Percentiles rank a stretch among this genome's conserved stretches.
phyloP scores from a whole-genome alignment of 2,888 invertebrate genomes.

The Oxyteleia sp. region DNA sequence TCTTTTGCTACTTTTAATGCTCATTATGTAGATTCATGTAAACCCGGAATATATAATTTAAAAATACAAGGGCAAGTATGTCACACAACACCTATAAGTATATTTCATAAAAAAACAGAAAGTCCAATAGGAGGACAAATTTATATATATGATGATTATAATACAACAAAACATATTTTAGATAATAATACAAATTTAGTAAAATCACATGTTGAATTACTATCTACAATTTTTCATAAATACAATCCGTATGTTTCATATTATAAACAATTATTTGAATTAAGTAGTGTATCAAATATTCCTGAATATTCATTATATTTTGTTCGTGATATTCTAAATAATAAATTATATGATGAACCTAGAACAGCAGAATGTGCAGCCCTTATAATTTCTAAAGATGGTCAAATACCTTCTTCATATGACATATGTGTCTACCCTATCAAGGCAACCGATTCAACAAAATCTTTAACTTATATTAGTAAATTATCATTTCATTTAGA shows the following conservation, averaged over 20 bases:
- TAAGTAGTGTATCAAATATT: no score
- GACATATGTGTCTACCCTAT: constrained; percentile 10
- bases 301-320: no score
- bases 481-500: constrained; percentile 16
- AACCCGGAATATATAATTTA: constrained; percentile 13
- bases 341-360: no score
- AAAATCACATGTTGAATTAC: constrained; percentile 3
- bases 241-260: constrained; percentile 31
- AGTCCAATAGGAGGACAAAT: no score
- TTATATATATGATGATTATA: no score
- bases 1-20: constrained; percentile 22
- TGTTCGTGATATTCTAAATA: no score
- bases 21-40: neutral
- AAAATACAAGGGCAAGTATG: no score
- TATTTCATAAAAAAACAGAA: neutral
- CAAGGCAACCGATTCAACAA: no score
- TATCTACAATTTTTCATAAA: constrained; percentile 15
- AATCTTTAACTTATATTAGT: no score
- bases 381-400: constrained; percentile 8
- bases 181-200: constrained; percentile 18
- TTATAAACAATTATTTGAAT: no score
- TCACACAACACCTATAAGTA: constrained; percentile 2
- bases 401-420: constrained; percentile 10
- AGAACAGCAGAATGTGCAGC: constrained; percentile 12
- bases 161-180: constrained; percentile 21